phyloP scores from a whole-genome alignment of 2,113 vertebrate genomes.

The Entelurus aequoreus region DNA sequence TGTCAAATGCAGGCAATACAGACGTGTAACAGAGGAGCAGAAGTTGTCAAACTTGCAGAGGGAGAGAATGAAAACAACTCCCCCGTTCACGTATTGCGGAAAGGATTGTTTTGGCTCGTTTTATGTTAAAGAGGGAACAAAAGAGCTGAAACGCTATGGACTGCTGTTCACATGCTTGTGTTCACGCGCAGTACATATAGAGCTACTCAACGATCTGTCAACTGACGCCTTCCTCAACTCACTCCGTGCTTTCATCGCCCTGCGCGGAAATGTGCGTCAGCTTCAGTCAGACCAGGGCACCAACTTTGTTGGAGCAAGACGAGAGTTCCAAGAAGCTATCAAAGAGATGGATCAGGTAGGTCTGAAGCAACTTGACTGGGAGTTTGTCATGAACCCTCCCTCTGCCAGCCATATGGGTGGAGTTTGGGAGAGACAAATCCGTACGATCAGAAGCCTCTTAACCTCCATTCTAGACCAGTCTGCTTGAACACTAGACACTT shows the following conservation, averaged over 20 bases:
- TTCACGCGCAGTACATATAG: background rate
- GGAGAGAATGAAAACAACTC: conserved; percentile 1
- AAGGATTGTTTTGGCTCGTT: conserved; percentile 15
- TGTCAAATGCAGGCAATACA: background rate
- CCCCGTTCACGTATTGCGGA: conserved; percentile 3
- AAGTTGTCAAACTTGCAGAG: background rate
- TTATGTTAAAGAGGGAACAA: conserved; percentile 4
- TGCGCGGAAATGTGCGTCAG: background rate
- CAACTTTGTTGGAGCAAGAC: background rate
- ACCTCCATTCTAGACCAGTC: background rate
- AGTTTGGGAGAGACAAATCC: conserved; percentile 6
- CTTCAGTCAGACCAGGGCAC: background rate
- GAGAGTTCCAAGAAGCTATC: fast-evolving
- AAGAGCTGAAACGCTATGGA: background rate
- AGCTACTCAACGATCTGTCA: background rate
- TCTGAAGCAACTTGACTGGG: background rate
- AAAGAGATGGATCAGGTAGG: background rate
- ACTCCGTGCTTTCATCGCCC: background rate
- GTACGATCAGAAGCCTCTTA: background rate
- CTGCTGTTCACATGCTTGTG: background rate
- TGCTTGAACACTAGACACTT: background rate
- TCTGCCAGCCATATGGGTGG: conserved; percentile 7
- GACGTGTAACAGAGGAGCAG: background rate
- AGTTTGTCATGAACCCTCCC: conserved; percentile 1
- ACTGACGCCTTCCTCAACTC: background rate